Evolutionary conservation across 2,888 invertebrate species (phyloP).

Genomic region (Tholera decimalis): DNA sequence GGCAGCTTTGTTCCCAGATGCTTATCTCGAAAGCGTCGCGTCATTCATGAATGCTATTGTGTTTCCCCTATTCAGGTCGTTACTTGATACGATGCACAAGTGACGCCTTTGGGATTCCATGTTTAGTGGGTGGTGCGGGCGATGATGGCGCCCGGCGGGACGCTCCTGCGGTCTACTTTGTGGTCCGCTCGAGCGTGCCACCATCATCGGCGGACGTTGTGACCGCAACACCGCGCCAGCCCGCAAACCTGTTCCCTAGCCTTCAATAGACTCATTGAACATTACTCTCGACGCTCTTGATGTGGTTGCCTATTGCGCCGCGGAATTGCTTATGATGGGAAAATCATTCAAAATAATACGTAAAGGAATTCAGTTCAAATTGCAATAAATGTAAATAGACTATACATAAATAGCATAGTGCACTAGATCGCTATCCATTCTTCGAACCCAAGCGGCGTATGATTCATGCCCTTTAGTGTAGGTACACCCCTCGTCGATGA

Average conservation of each 20-base stretch:
- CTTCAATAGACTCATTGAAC: conserved; percentile 66
- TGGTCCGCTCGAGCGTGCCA: conserved; percentile 81
- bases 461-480: conserved; percentile 74
- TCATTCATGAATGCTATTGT: conserved; percentile 80
- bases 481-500: conserved; percentile 76
- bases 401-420: conserved; percentile 30
- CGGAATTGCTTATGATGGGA: conserved; percentile 50
- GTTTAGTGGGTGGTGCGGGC: conserved; percentile 71
- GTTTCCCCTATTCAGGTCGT: conserved; percentile 77
- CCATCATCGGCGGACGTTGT: conserved; percentile 77
- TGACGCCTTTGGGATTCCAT: conserved; percentile 69
- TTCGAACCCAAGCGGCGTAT: conserved; percentile 60
- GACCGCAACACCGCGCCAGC: conserved; percentile 84
- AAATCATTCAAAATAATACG: conserved; percentile 49
- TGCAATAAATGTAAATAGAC: conserved; percentile 41
- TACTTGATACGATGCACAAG: conserved; percentile 74
- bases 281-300: conserved; percentile 60
- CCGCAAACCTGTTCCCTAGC: conserved; percentile 83
- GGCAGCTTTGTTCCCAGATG: conserved; percentile 70
- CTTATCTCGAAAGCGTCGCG: conserved; percentile 78
- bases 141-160: conserved; percentile 56
- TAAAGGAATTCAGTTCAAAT: conserved; percentile 49
- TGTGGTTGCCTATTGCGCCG: conserved; percentile 55
- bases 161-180: conserved; percentile 81
- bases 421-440: conserved; percentile 51